phyloP scores from a whole-genome alignment of 1,140 invertebrate species.

The Meloidogyne chitwoodi region DNA sequence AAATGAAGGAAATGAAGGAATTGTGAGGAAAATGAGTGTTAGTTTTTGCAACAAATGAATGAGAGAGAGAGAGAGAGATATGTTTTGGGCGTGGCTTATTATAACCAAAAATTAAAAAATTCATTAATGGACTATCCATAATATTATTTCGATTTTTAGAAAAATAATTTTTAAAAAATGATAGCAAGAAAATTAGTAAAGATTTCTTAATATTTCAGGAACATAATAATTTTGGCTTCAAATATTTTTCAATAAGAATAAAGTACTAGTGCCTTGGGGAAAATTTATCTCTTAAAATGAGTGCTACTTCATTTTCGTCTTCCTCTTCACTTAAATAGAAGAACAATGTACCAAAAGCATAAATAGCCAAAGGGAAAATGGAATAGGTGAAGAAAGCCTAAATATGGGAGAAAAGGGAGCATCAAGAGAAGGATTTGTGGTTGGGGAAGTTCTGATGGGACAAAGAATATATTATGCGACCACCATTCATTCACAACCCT shows the following conservation, averaged over 20 bases:
- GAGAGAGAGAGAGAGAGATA: neutral
- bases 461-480: neutral
- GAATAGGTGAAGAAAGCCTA: neutral
- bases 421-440: neutral
- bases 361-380: neutral
- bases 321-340: neutral
- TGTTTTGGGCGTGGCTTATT: neutral
- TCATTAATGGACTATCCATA: neutral
- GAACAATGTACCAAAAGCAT: slow-evolving; percentile 23
- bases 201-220: too few species aligned
- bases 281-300: neutral
- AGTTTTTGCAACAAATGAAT: neutral
- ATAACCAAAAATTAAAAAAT: neutral
- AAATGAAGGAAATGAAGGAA: neutral
- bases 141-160: too few species aligned
- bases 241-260: neutral
- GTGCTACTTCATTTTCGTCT: neutral
- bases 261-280: neutral
- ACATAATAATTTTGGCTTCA: neutral
- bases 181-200: too few species aligned
- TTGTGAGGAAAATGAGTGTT: neutral
- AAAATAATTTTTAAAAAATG: too few species aligned
- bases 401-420: neutral
- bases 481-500: neutral
- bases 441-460: neutral